These are phyloP conservation scores for Tautogolabrus adspersus DNA, from an alignment of 2,113 vertebrate genomes.

Conservation along the genomic window DNA sequence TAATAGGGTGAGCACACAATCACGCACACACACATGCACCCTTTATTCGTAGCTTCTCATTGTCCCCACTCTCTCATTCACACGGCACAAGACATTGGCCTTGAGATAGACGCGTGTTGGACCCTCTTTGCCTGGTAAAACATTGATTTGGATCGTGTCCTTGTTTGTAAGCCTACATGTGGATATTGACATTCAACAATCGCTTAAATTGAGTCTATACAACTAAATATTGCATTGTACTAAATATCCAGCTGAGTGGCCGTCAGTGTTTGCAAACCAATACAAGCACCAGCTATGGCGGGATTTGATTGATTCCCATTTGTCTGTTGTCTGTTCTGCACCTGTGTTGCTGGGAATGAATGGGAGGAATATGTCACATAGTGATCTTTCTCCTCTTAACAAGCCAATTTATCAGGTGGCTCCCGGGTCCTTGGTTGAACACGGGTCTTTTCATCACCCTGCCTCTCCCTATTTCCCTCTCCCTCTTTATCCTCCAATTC, in stretches of 20 bases:
- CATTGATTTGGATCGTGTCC: conserved; percentile 48
- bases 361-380: conserved; percentile 68
- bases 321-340: conserved; percentile 62
- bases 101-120: conserved; percentile 61
- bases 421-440: conserved; percentile 66
- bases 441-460: conserved; percentile 69
- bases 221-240: conserved; percentile 54
- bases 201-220: conserved; percentile 28
- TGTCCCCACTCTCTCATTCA: conserved; percentile 60
- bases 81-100: conserved; percentile 54
- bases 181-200: conserved; percentile 44
- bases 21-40: conserved; percentile 32
- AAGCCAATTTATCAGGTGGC: conserved; percentile 78
- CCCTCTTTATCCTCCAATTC: conserved; percentile 86
- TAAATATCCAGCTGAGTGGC: conserved; percentile 34
- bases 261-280: conserved; percentile 49
- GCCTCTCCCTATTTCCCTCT: conserved; percentile 77
- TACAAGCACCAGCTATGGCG: conserved; percentile 59
- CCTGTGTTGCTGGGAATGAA: conserved; percentile 69
- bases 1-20: conserved; percentile 57
- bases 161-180: conserved; percentile 8
- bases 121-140: conserved; percentile 48
- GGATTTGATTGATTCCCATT: conserved; percentile 67
- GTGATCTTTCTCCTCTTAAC: conserved; percentile 75
- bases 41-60: conserved; percentile 71